Evolutionary conservation across 2,113 vertebrate species (phyloP), one percentile per base, ranked within the genome.

Genomic region (Centropus bengalensis): DNA sequence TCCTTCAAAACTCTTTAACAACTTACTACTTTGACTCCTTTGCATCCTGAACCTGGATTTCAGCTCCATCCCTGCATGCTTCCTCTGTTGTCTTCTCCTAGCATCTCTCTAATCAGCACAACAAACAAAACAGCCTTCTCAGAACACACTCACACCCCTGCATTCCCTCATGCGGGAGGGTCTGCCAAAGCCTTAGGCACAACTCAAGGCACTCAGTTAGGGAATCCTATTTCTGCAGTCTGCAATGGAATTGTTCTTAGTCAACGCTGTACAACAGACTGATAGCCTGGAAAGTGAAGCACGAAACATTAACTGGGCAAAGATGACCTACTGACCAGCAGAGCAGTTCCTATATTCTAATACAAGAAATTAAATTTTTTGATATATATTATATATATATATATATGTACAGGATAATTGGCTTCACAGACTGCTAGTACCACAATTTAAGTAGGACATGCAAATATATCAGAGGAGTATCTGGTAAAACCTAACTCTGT

Each of bases 91-190:
- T 60, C 32, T 18, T 69, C 23, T 63, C 52, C n/a, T n/a, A 12
- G 54, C 47, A 55, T 45, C 9, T 42, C 60, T 68, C 44, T 62
- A 28, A 58, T n/a, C 69, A 88, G 42, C 51, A 32, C 14, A 38
- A 67, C 32, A 74, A 54, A 24, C 56, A 42, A 70, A 51, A 63
- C 18, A 60, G 10, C 28, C 8, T 47, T 56, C 40, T 56, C 24
- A 69, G 40, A 68, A 38, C 12, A 21, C 16, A 44, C 42, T 16
- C 17, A 26, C n/a, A 36, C 4, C 0, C 0, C 26, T 64, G 16
- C 42, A 10, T 9, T 11, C 0, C 2, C 4, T 63, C 17, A 28
- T 1, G 1, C 7, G 23, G n/a, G 45, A 62, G 20, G 6, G 20
- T 40, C 9, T 64, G 26, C 30, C 42, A 64, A 4, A 6, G 13